Percentiles rank a stretch among this genome's conserved stretches.
Conservation (phyloP, 2,797 vertebrate species). For the Melanogrammus aeglefinus region DNA sequence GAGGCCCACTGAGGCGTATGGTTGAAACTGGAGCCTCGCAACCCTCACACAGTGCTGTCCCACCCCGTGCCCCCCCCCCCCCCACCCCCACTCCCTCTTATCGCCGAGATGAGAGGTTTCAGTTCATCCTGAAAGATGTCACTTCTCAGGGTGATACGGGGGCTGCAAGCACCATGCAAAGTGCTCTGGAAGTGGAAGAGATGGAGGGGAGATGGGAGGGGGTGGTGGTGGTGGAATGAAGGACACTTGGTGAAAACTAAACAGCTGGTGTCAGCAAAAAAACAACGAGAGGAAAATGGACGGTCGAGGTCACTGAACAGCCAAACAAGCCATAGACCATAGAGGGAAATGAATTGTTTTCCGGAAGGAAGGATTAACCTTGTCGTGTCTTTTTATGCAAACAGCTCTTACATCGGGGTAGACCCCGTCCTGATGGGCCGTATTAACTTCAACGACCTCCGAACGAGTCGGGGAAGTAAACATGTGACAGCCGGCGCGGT, state of each 20-base stretch:
- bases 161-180: slow-evolving; percentile 41
- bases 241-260: too few species aligned
- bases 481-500: slow-evolving; percentile 51
- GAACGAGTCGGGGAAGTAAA: slow-evolving; percentile 54
- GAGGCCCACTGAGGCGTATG: slow-evolving; percentile 62
- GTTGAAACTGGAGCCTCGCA: slow-evolving; percentile 62
- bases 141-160: slow-evolving; percentile 39
- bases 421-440: slow-evolving; percentile 17
- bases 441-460: slow-evolving; percentile 42
- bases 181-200: slow-evolving; percentile 28
- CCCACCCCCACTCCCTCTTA: slow-evolving; percentile 17
- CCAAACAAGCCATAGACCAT: not conserved
- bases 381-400: too few species aligned
- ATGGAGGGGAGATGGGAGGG: slow-evolving; percentile 22
- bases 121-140: slow-evolving; percentile 57
- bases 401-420: too few species aligned
- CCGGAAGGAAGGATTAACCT: too few species aligned
- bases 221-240: too few species aligned
- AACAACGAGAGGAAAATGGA: not conserved
- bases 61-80: slow-evolving; percentile 42
- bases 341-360: not conserved
- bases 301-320: not conserved
- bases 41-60: slow-evolving; percentile 48
- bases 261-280: not conserved
- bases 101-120: slow-evolving; percentile 19